Evolutionary conservation across 2,888 invertebrate species (phyloP).

Genomic region (Drosophila quinaria): DNA sequence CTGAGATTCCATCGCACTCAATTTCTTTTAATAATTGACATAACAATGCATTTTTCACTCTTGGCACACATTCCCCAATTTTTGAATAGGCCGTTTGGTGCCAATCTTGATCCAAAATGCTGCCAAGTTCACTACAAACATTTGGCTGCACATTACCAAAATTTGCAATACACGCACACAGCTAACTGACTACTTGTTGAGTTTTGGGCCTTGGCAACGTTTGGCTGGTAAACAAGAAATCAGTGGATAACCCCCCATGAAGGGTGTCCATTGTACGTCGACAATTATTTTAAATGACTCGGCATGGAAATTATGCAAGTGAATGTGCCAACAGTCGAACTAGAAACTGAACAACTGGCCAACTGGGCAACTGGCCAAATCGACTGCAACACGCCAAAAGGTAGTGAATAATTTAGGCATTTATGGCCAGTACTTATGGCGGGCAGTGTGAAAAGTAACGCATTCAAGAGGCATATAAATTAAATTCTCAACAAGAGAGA

Average conservation of each 20-base stretch:
- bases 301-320: slow-evolving; percentile 67
- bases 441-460: slow-evolving; percentile 30
- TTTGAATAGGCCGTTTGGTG: slow-evolving; percentile 23
- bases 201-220: slow-evolving; percentile 45
- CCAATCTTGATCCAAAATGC: slow-evolving; percentile 22
- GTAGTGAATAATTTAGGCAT: slow-evolving; percentile 46
- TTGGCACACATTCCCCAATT: slow-evolving; percentile 7
- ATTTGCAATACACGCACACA: slow-evolving; percentile 20
- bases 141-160: slow-evolving; percentile 12
- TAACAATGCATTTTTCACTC: not conserved
- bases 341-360: slow-evolving; percentile 1
- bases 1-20: not conserved
- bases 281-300: slow-evolving; percentile 78
- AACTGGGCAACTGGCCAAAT: slow-evolving; percentile 58
- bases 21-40: not conserved
- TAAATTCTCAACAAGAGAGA: slow-evolving; percentile 21
- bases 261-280: slow-evolving; percentile 33
- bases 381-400: slow-evolving; percentile 32
- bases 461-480: slow-evolving; percentile 16
- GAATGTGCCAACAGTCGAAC: slow-evolving; percentile 57
- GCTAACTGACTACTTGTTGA: slow-evolving; percentile 62
- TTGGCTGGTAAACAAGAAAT: slow-evolving; percentile 12
- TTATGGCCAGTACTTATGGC: slow-evolving; percentile 1
- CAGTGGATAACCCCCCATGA: not conserved
- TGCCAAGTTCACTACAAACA: slow-evolving; percentile 44